Evolutionary conservation across 2,888 invertebrate genomes (phyloP), one percentile per base, ranked within the genome.

Genomic region (Amblyjoppa fuscipennis): DNA sequence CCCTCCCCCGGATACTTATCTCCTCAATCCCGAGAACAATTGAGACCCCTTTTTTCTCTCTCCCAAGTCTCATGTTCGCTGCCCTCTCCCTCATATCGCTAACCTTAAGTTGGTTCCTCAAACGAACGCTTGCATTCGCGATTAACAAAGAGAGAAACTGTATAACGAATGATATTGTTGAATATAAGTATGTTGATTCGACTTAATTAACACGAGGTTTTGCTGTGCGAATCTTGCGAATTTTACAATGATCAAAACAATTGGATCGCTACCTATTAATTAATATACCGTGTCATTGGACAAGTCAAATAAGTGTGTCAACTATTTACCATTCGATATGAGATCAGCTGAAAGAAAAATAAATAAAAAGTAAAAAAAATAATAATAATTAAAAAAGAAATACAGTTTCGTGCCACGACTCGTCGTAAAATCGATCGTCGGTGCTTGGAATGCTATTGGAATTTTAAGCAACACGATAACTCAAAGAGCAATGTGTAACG

Each of bases 391-490:
- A 20, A 20, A 70, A 0, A 25, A 59, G 1, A 51, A 59, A 16
- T 16, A 31, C 49, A 70, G 38, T 75, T 70, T 61, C 31, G 69
- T 34, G 68, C 59, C 49, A 59, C 70, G 61, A 85, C 20, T 75
- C 53, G 77, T 73, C 68, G 41, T 73, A 74, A 49, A 71, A 25
- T 77, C 64, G 53, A 76, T 80, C 73, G 76, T 85, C 61, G 85
- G 85, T 79, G 82, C 82, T 82, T 74, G 59, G 64, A 70, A 80
- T 38, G 75, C 70, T 82, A 79, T 56, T 79, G 85, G 51, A 70
- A 76, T 79, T 79, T 59, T 76, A 82, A 70, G 51, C 49, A 66
- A 71, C 78, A 59, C 68, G 51, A 25, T 68, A 76, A 74, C 68
- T 82, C 71, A 79, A 74, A 83, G 76, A 76, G 61, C 61, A 78